A percentile compares a stretch with the other conserved stretches of the same genome.
These are phyloP conservation scores for Chloropsis cyanopogon DNA, from an alignment of 2,113 vertebrate species.

Conservation along the genomic window DNA sequence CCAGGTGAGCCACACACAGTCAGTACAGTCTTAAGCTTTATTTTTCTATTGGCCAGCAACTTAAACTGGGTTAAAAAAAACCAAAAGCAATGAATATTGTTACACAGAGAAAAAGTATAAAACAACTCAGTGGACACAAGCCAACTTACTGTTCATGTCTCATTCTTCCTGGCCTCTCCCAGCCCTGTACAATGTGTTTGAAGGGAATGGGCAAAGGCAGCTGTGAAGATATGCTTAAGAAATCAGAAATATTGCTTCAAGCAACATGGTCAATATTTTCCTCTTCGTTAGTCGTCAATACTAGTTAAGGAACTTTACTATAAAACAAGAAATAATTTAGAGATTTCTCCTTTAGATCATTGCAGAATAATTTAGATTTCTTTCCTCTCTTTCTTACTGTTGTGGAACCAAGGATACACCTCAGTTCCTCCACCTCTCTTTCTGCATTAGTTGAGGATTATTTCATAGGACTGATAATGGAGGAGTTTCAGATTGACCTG, in stretches of 20 bases:
- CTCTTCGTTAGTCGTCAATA: constrained; percentile 42
- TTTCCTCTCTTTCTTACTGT: background rate
- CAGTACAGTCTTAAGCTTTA: constrained; percentile 55
- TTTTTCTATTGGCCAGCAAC: constrained; percentile 68
- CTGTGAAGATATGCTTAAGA: constrained; percentile 21
- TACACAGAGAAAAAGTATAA: constrained; percentile 39
- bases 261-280: constrained; percentile 46
- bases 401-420: background rate
- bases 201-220: background rate
- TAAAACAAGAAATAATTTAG: constrained; percentile 55
- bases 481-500: constrained; percentile 8
- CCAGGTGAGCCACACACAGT: background rate
- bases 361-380: constrained; percentile 36
- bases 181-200: background rate
- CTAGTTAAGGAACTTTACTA: constrained; percentile 2
- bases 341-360: constrained; percentile 20
- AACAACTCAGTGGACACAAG: background rate
- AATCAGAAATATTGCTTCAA: constrained; percentile 57
- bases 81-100: constrained; percentile 18
- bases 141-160: background rate
- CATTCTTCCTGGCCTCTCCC: constrained; percentile 13
- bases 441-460: constrained; percentile 39
- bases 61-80: constrained; percentile 42
- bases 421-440: background rate
- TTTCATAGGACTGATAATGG: background rate